Evolutionary conservation across 2,888 invertebrate species (phyloP).

Genomic region (Rhamphomyia laevipes): DNA sequence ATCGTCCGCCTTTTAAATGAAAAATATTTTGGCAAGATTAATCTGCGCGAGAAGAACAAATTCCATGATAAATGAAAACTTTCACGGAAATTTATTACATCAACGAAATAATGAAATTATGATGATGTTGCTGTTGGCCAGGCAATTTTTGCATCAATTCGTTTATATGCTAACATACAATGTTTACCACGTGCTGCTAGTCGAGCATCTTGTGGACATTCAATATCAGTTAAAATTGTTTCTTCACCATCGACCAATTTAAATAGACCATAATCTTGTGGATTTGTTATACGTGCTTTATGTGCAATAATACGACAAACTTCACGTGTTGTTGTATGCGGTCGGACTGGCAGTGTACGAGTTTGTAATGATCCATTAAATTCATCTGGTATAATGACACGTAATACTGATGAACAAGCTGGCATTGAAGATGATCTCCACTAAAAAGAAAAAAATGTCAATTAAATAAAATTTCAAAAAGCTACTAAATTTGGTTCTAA

Average conservation of each 20-base stretch:
- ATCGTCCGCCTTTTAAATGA: no score
- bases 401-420: constrained; percentile 60
- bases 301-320: constrained; percentile 91
- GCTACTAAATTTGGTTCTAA: neutral
- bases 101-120: neutral
- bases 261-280: constrained; percentile 90
- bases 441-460: constrained; percentile 19
- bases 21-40: no score
- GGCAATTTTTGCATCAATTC: constrained; percentile 92
- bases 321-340: constrained; percentile 85
- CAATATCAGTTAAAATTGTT: constrained; percentile 75
- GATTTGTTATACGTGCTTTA: constrained; percentile 89
- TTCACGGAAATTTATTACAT: no score
- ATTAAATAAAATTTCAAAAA: neutral
- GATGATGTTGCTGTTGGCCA: constrained; percentile 57
- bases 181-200: constrained; percentile 61
- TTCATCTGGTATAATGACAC: constrained; percentile 90
- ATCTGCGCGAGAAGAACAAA: no score
- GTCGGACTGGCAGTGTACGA: constrained; percentile 84
- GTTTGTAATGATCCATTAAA: constrained; percentile 82
- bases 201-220: constrained; percentile 83
- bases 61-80: no score
- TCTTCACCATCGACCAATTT: constrained; percentile 86
- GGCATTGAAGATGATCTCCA: constrained; percentile 45
- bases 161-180: constrained; percentile 87